These are phyloP conservation scores for Megaustenia siamemsis DNA, from an alignment of 2,888 invertebrate genomes.

Conservation along the genomic window DNA sequence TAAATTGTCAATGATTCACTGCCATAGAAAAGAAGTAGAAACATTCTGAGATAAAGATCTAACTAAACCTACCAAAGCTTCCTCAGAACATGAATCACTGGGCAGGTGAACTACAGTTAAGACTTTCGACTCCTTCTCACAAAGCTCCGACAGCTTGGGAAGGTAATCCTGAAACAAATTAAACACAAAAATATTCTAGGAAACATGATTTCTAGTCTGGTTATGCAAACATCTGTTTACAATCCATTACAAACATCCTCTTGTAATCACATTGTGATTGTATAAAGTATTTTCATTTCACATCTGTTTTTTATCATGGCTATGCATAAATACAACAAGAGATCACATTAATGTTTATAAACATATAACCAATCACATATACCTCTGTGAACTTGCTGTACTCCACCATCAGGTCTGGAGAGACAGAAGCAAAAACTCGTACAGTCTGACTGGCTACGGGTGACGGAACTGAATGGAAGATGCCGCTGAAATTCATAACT, in stretches of 20 bases:
- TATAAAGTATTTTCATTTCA: too few relatives aligned
- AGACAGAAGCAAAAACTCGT: constrained; percentile 70
- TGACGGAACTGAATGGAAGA: constrained; percentile 69
- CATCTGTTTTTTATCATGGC: too few relatives aligned
- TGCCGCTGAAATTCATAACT: constrained; percentile 71
- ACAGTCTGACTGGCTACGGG: constrained; percentile 70
- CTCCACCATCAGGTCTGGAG: constrained; percentile 49
- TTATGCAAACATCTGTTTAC: too few relatives aligned
- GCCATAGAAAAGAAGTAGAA: too few relatives aligned
- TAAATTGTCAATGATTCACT: too few relatives aligned
- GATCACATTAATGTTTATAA: too few relatives aligned
- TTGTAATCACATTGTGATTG: too few relatives aligned
- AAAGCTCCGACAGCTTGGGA: constrained; percentile 44
- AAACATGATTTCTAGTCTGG: too few relatives aligned
- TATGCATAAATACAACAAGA: too few relatives aligned
- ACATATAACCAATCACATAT: too few relatives aligned
- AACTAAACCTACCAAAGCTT: constrained; percentile 24
- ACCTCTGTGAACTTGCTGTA: constrained; percentile 39
- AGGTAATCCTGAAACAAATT: constrained; percentile 31
- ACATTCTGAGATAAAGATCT: too few relatives aligned
- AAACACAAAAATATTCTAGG: constrained; percentile 6
- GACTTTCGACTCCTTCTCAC: constrained; percentile 37
- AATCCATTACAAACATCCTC: too few relatives aligned
- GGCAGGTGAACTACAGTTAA: constrained; percentile 38
- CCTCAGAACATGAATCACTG: background rate